Evolutionary conservation across 2,888 invertebrate genomes (phyloP).

Genomic region (Pheosia gnoma): DNA sequence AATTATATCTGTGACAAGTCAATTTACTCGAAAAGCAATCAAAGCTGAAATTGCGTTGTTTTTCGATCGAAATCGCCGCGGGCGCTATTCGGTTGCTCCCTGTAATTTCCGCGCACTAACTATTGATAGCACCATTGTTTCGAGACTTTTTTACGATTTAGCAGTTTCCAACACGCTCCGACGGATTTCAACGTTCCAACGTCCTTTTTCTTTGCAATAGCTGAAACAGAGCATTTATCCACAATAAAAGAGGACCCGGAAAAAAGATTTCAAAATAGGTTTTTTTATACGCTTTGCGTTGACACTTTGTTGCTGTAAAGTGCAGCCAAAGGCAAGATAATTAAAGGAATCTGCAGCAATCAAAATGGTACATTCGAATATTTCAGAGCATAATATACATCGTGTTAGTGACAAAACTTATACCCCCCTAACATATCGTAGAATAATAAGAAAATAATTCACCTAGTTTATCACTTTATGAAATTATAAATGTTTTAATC

Average conservation of each 20-base stretch:
- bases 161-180: conserved; percentile 46
- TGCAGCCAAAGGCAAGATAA: not conserved
- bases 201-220: conserved; percentile 34
- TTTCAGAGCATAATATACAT: not conserved
- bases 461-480: too few relatives aligned
- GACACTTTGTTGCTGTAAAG: not conserved
- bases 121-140: conserved; percentile 59
- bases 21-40: conserved; percentile 67
- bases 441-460: too few relatives aligned
- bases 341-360: not conserved
- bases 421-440: too few relatives aligned
- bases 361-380: not conserved
- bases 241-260: conserved; percentile 29
- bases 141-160: conserved; percentile 49
- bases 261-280: conserved; percentile 17
- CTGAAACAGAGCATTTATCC: conserved; percentile 42
- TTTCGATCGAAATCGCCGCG: conserved; percentile 52
- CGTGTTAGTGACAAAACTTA: too few relatives aligned
- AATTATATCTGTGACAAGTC: conserved; percentile 22
- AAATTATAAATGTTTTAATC: too few relatives aligned
- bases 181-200: conserved; percentile 29
- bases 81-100: conserved; percentile 46
- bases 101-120: conserved; percentile 67
- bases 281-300: not conserved
- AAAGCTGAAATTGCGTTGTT: conserved; percentile 68